These are phyloP conservation scores for Halichoeres trimaculatus DNA, from an alignment of 2,113 vertebrate species.

Conservation along the genomic window DNA sequence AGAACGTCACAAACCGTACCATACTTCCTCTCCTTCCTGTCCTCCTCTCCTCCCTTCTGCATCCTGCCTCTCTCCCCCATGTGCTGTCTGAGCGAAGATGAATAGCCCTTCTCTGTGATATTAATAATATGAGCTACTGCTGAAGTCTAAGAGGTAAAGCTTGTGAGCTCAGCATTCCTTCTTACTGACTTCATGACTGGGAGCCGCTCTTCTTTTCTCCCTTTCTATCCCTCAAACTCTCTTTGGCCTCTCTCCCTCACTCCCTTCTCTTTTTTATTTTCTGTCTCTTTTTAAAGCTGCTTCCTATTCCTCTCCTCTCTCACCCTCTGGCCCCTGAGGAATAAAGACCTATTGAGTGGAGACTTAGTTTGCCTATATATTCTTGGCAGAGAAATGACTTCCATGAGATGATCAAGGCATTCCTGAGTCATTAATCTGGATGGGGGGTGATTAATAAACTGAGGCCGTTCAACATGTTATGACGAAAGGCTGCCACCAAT, in stretches of 20 bases:
- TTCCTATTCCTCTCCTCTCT: conserved; percentile 34
- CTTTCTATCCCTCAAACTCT: conserved; percentile 59
- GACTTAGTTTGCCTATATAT: conserved; percentile 61
- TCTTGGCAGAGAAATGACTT: conserved; percentile 69
- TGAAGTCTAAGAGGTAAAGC: conserved; percentile 76
- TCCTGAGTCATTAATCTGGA: conserved; percentile 74
- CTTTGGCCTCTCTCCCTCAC: conserved; percentile 38
- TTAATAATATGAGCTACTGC: conserved; percentile 81
- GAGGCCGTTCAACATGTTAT: conserved; percentile 54
- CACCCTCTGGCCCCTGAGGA: conserved; percentile 26
- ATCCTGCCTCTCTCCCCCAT: conserved; percentile 55
- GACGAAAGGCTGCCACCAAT: conserved; percentile 58
- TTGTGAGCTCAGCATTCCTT: conserved; percentile 83
- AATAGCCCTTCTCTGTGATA: conserved; percentile 76
- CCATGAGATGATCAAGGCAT: conserved; percentile 76
- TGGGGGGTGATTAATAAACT: conserved; percentile 74
- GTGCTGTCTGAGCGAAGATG: conserved; percentile 75
- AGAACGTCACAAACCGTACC: conserved; percentile 55
- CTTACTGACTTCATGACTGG: conserved; percentile 78
- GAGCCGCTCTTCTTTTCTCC: conserved; percentile 49
- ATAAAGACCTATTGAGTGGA: conserved; percentile 69
- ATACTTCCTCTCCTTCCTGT: conserved; percentile 39
- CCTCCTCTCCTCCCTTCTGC: conserved; percentile 48
- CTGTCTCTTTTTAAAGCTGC: conserved; percentile 31
- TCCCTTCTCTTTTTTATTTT: conserved; percentile 39